These are phyloP conservation scores for Pteronura brasiliensis DNA, from an alignment of 2,113 vertebrate genomes.

Conservation along the genomic window DNA sequence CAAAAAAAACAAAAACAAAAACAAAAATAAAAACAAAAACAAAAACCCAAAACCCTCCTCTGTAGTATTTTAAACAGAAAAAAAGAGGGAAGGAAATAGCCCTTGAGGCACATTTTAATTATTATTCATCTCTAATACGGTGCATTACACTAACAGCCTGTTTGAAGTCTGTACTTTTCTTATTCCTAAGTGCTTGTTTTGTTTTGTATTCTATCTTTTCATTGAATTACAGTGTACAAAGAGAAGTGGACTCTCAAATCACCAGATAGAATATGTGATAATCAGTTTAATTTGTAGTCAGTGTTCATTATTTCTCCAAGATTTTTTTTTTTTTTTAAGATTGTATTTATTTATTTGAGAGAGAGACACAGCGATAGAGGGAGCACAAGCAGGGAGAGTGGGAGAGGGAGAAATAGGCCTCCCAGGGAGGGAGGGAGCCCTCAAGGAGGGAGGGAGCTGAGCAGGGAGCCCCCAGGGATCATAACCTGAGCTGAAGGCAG, in stretches of 20 bases:
- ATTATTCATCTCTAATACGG: slow-evolving; percentile 8
- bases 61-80: background rate
- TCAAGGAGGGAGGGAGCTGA: no score
- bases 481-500: no score
- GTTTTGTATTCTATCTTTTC: background rate
- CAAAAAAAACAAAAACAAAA: background rate
- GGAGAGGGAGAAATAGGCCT: no score
- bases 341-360: no score
- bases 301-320: slow-evolving; percentile 28
- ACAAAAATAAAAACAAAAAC: background rate
- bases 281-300: slow-evolving; percentile 43
- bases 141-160: background rate
- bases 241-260: slow-evolving; percentile 25
- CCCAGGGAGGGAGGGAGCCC: no score
- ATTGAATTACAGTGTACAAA: slow-evolving; percentile 39
- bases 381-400: no score
- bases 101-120: background rate
- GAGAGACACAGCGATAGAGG: no score
- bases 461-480: no score
- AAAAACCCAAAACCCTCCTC: background rate
- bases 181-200: slow-evolving; percentile 33
- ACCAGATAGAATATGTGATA: slow-evolving; percentile 3
- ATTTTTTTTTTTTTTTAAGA: background rate
- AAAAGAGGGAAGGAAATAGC: background rate
- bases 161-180: slow-evolving; percentile 45